phyloP scores from a whole-genome alignment of 1,140 invertebrate species.

The Galendromus occidentalis region DNA sequence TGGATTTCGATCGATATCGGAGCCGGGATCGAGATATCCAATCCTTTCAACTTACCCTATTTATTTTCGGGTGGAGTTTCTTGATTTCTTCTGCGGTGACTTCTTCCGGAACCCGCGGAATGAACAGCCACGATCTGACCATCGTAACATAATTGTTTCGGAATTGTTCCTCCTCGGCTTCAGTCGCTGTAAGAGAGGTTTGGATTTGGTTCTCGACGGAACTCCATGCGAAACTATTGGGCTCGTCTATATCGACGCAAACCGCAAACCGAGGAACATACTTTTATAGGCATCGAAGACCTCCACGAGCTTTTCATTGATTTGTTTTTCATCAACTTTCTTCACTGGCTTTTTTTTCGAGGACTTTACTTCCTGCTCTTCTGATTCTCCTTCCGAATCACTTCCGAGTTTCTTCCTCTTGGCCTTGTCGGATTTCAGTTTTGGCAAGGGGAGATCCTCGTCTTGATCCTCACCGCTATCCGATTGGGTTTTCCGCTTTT shows the following conservation, averaged over 20 bases:
- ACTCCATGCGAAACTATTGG: neutral
- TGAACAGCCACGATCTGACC: neutral
- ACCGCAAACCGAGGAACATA: neutral
- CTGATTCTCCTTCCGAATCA: neutral
- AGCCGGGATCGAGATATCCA: too few species aligned
- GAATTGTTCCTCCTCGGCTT: neutral
- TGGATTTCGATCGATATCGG: too few species aligned
- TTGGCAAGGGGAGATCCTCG: neutral
- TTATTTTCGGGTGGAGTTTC: neutral
- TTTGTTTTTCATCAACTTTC: neutral
- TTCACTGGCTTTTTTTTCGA: neutral
- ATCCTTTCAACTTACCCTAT: neutral
- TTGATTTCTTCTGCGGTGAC: neutral
- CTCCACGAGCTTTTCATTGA: conserved; percentile 1
- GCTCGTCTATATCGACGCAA: neutral
- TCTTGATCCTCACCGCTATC: neutral
- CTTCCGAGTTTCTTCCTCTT: neutral
- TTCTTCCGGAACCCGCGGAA: neutral
- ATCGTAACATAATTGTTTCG: neutral
- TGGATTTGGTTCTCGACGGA: neutral
- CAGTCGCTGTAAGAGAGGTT: neutral
- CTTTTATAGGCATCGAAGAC: neutral
- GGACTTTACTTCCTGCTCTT: neutral
- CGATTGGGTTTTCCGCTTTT: neutral
- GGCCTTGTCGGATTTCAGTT: neutral